A percentile compares a stretch with the other conserved stretches of the same genome.
These are phyloP conservation scores for Temnothorax unifasciatus DNA, from an alignment of 2,888 invertebrate species.

Conservation along the genomic window DNA sequence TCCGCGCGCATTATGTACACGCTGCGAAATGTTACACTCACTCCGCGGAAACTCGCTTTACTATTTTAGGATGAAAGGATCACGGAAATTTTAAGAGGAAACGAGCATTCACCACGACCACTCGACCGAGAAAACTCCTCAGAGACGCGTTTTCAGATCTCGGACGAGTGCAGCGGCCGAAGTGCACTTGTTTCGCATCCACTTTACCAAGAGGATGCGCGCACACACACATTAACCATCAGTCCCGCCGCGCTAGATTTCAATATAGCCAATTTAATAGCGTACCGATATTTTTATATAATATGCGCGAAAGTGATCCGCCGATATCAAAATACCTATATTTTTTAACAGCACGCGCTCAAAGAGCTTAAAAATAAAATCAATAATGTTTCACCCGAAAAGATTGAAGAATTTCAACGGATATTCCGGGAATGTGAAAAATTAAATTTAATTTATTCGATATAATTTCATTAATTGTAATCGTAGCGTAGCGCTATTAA, in stretches of 20 bases:
- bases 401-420: neutral
- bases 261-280: constrained; percentile 9
- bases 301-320: neutral
- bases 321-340: neutral
- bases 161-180: constrained; percentile 23
- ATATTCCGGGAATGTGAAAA: neutral
- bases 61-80: constrained; percentile 24
- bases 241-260: neutral
- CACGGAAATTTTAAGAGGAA: constrained; percentile 46
- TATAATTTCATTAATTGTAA: constrained; percentile 7
- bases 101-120: constrained; percentile 35
- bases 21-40: constrained; percentile 18
- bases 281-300: neutral
- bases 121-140: constrained; percentile 55
- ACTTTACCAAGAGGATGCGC: constrained; percentile 30
- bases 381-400: neutral
- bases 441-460: neutral
- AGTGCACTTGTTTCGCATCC: constrained; percentile 40
- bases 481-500: neutral
- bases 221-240: constrained; percentile 33
- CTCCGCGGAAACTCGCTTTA: constrained; percentile 14
- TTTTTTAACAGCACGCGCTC: neutral
- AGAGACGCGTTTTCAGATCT: constrained; percentile 54
- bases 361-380: neutral
- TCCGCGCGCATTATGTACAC: neutral